Evolutionary conservation across 2,797 vertebrate species (phyloP).

Genomic region (Fistularia commersonii): DNA sequence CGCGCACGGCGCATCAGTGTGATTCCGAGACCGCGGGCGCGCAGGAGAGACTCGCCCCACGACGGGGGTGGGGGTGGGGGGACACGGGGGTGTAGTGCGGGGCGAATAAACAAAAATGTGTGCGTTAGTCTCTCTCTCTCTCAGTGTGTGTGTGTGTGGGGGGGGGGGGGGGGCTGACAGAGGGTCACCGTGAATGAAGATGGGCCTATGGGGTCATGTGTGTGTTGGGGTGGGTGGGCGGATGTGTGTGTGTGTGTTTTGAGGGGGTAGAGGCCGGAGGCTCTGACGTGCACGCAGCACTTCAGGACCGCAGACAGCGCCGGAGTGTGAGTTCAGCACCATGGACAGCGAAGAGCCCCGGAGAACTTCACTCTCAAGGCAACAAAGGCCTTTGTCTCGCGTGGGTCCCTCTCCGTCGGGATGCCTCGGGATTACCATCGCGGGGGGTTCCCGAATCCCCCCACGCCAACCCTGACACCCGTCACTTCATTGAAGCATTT

Average conservation of each 20-base stretch:
- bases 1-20: constrained; percentile 77
- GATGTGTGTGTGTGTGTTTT: constrained; percentile 11
- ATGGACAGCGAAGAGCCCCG: neutral
- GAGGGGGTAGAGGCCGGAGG: constrained; percentile 62
- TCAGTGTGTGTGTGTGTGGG: no score
- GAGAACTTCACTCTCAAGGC: neutral
- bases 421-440: no score
- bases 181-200: no score
- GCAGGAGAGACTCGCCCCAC: constrained; percentile 46
- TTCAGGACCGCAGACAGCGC: constrained; percentile 73
- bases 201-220: no score
- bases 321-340: neutral
- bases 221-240: constrained; percentile 6
- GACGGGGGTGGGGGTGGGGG: constrained; percentile 58
- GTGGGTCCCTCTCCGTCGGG: neutral
- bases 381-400: constrained; percentile 41
- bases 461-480: no score
- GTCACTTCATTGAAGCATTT: no score
- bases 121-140: no score
- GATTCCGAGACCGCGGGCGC: constrained; percentile 70
- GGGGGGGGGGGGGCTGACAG: constrained; percentile 1
- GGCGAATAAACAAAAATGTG: constrained; percentile 72
- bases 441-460: no score
- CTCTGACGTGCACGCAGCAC: neutral
- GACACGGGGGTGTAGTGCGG: no score